Evolutionary conservation across 2,888 invertebrate species (phyloP), one percentile per base, ranked within the genome.

Genomic region (Charanyca ferruginea): DNA sequence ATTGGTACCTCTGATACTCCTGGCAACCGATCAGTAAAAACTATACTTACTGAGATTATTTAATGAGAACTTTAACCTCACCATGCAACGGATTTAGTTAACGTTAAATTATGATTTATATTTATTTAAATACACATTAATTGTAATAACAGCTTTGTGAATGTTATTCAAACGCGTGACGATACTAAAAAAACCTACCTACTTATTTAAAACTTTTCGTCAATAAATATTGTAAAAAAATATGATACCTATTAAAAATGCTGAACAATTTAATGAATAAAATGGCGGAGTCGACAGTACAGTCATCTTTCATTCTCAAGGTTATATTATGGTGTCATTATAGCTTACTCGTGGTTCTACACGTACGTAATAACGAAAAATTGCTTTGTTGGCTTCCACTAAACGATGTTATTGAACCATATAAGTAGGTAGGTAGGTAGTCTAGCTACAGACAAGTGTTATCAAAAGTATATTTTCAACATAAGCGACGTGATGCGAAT

Each of bases 11-110:
- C n/a, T n/a, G n/a, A n/a, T n/a, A 38, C 86, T 88, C 77, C 85
- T 81, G 84, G 84, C 86, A 83, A 83, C 84, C 83, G 86, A 89
- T 88, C 85, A 77, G 83, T 85, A 89, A 90, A 90, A 90, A 86
- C 75, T 84, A 81, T 71, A 85, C 84, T n/a, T n/a, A n/a, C n/a
- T n/a, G n/a, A 76, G 76, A 80, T 77, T n/a, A 83, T 83, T 84
- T 87, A 87, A 91, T 89, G 89, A 84, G 89, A 90, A 87, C 85
- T 88, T 89, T 89, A 88, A 90, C 88, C 88, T 85, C 80, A 73
- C 57, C 65, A 64, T 76, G 70, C 65, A 75, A 61, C 63, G 60
- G 71, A 66, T 67, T 60, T 61, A 66, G 66, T 65, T 66, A 68
- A 69, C 44, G 41, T 79, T 70, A 66, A 64, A 81, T 57, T 77